These are phyloP conservation scores for Bombus picipes DNA, from an alignment of 1,140 invertebrate species.

Conservation along the genomic window DNA sequence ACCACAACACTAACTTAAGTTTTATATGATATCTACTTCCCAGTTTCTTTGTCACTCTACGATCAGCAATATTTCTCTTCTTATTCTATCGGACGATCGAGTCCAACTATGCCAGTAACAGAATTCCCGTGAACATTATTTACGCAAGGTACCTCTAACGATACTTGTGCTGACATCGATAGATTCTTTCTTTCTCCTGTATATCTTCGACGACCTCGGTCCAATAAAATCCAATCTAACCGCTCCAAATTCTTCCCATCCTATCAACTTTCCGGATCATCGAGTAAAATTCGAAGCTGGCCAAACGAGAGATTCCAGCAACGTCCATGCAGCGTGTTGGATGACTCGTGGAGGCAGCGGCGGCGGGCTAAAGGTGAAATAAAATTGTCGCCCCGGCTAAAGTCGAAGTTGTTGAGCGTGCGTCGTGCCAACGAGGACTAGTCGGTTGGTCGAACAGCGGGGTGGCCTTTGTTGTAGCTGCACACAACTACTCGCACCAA, in stretches of 20 bases:
- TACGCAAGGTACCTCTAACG: neutral
- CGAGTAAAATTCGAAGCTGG: neutral
- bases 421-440: constrained; percentile 78
- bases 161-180: neutral
- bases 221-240: neutral
- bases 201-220: neutral
- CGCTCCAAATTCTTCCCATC: neutral
- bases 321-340: neutral
- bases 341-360: constrained; percentile 22
- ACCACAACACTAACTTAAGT: constrained; percentile 15
- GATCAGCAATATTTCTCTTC: neutral
- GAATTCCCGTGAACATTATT: neutral
- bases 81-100: neutral
- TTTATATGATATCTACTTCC: no score
- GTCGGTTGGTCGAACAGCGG: constrained; percentile 63
- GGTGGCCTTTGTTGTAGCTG: constrained; percentile 69
- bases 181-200: neutral
- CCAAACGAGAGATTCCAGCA: no score
- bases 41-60: neutral
- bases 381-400: constrained; percentile 36
- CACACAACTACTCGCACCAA: constrained; percentile 64
- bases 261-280: neutral
- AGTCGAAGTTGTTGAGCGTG: constrained; percentile 72
- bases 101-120: no score
- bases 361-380: constrained; percentile 29